Conservation (phyloP, 2,797 vertebrate genomes). For the Setipinna tenuifilis region DNA sequence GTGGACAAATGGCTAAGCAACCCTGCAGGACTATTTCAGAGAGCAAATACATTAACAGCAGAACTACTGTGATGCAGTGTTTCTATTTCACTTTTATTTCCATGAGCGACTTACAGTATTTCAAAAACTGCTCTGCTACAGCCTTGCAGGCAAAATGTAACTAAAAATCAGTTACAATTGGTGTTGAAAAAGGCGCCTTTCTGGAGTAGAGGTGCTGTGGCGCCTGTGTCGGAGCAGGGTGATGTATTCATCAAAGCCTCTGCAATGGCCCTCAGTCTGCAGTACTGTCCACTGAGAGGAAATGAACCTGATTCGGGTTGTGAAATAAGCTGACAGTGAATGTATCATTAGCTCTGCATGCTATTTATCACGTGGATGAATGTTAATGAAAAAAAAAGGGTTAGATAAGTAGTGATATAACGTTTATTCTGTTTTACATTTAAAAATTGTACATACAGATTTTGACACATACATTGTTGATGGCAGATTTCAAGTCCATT, state of each 20-base stretch:
- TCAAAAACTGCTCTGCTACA: neutral
- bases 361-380: slow-evolving; percentile 33
- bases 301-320: slow-evolving; percentile 29
- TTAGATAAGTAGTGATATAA: neutral
- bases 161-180: slow-evolving; percentile 35
- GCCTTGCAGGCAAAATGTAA: slow-evolving; percentile 33
- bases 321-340: slow-evolving; percentile 43
- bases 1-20: neutral
- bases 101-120: neutral
- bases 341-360: slow-evolving; percentile 34
- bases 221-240: slow-evolving; percentile 29
- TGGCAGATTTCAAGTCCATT: neutral
- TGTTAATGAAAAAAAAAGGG: slow-evolving; percentile 25
- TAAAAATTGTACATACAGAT: neutral
- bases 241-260: slow-evolving; percentile 41
- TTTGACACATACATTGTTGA: neutral
- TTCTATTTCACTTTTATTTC: neutral
- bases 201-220: slow-evolving; percentile 31
- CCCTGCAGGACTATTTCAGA: neutral
- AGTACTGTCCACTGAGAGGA: slow-evolving; percentile 39
- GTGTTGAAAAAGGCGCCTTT: slow-evolving; percentile 34
- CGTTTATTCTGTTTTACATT: neutral
- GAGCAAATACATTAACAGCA: neutral
- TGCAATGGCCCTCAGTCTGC: slow-evolving; percentile 22
- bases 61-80: neutral